These are phyloP conservation scores for Amphiprion percula DNA, from an alignment of 2,113 vertebrate genomes.

Conservation along the genomic window DNA sequence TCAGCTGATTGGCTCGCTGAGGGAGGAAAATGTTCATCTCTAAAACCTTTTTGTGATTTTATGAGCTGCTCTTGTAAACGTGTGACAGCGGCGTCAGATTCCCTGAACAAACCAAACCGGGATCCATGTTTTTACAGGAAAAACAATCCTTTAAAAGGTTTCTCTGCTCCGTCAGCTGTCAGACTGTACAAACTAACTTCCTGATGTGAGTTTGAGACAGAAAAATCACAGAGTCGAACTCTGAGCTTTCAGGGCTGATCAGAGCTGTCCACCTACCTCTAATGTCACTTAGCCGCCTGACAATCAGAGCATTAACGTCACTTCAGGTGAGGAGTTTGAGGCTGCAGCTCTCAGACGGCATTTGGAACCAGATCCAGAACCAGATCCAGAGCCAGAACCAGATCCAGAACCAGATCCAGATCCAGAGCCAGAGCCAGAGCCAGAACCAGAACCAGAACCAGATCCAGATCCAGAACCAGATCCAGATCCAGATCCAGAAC, in stretches of 20 bases:
- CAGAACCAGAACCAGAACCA: no score
- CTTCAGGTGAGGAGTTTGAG: constrained; percentile 4
- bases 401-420: neutral
- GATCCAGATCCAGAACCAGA: no score
- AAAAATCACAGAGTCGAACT: constrained; percentile 11
- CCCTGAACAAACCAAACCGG: neutral
- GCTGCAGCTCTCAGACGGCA: constrained; percentile 11
- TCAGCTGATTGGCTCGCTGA: no score
- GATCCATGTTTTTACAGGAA: neutral
- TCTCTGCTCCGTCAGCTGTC: neutral
- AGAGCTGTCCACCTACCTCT: neutral
- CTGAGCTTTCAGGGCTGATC: constrained; percentile 17
- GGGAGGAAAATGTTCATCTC: no score
- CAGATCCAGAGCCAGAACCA: no score
- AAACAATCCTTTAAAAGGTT: neutral
- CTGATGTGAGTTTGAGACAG: constrained; percentile 12
- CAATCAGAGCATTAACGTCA: constrained; percentile 34
- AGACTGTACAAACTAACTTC: neutral
- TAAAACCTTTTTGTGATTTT: no score
- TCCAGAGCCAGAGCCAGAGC: constrained; percentile 18
- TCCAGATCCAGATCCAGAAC: no score
- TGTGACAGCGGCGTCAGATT: no score
- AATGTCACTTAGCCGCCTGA: constrained; percentile 7
- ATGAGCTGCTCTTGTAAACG: no score
- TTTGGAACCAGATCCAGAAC: neutral